These are phyloP conservation scores for Bryconaethiops microstoma DNA, from an alignment of 2,797 vertebrate genomes.

Conservation along the genomic window DNA sequence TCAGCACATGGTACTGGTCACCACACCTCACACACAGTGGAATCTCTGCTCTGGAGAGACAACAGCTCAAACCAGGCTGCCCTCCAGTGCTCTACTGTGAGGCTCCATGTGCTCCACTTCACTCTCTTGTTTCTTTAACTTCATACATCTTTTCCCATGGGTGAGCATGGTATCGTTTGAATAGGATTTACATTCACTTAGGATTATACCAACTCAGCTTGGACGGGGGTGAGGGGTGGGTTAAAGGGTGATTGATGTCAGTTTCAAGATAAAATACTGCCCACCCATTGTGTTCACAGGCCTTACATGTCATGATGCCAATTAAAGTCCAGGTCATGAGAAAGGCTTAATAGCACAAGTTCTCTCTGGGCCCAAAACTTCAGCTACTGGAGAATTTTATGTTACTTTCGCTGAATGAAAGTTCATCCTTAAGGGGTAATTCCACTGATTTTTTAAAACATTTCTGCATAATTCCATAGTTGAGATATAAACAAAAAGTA, in stretches of 20 bases:
- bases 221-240: slow-evolving; percentile 63
- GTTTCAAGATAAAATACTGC: slow-evolving; percentile 61
- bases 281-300: slow-evolving; percentile 78
- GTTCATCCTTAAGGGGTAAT: background rate
- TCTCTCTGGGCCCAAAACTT: slow-evolving; percentile 46
- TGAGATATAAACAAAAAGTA: background rate
- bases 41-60: slow-evolving; percentile 5
- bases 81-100: background rate
- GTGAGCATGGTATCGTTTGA: slow-evolving; percentile 68
- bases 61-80: background rate
- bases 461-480: background rate
- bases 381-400: slow-evolving; percentile 10
- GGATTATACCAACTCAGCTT: slow-evolving; percentile 76
- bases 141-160: slow-evolving; percentile 62
- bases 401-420: background rate
- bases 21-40: slow-evolving; percentile 8
- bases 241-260: slow-evolving; percentile 63
- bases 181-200: slow-evolving; percentile 73
- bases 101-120: background rate
- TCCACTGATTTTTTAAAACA: background rate
- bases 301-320: slow-evolving; percentile 65
- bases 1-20: slow-evolving; percentile 41
- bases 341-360: slow-evolving; percentile 57
- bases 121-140: slow-evolving; percentile 45
- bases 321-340: slow-evolving; percentile 69